phyloP scores from a whole-genome alignment of 1,140 invertebrate genomes.

The Nomia melanderi region DNA sequence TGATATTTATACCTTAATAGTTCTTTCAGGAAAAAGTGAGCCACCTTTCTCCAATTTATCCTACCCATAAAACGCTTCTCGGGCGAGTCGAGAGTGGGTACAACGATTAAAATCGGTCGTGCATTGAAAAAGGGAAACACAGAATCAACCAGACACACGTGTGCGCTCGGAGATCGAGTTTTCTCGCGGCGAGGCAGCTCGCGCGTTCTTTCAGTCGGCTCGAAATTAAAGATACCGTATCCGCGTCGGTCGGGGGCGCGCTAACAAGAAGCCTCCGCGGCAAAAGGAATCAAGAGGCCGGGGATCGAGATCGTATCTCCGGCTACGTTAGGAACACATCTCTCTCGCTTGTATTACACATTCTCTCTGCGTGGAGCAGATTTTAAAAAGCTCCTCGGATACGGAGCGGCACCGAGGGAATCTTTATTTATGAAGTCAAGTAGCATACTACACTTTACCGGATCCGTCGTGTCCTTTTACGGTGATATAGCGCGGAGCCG shows the following conservation, averaged over 20 bases:
- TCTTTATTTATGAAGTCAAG: constrained; percentile 66
- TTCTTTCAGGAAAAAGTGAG: too few relatives aligned
- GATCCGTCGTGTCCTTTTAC: constrained; percentile 50
- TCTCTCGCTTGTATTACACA: constrained; percentile 49
- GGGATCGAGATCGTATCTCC: constrained; percentile 17
- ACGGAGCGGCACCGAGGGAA: constrained; percentile 47
- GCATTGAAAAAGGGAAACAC: background rate
- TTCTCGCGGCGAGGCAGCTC: background rate
- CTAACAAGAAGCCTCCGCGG: constrained; percentile 16
- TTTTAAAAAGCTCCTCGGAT: constrained; percentile 62
- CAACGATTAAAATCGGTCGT: background rate
- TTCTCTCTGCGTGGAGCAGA: constrained; percentile 57
- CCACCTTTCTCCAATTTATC: too few relatives aligned
- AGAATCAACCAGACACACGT: background rate
- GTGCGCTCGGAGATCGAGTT: background rate
- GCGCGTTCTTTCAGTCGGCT: background rate
- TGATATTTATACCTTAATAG: too few relatives aligned
- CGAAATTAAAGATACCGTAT: constrained; percentile 21
- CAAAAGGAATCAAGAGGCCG: constrained; percentile 31
- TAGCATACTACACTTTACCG: constrained; percentile 52
- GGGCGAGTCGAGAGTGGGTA: background rate
- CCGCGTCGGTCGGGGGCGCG: background rate
- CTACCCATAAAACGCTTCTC: background rate
- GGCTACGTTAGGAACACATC: constrained; percentile 31
- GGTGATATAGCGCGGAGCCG: constrained; percentile 2